phyloP scores from a whole-genome alignment of 2,888 invertebrate genomes.

The Rhagonycha fulva region DNA sequence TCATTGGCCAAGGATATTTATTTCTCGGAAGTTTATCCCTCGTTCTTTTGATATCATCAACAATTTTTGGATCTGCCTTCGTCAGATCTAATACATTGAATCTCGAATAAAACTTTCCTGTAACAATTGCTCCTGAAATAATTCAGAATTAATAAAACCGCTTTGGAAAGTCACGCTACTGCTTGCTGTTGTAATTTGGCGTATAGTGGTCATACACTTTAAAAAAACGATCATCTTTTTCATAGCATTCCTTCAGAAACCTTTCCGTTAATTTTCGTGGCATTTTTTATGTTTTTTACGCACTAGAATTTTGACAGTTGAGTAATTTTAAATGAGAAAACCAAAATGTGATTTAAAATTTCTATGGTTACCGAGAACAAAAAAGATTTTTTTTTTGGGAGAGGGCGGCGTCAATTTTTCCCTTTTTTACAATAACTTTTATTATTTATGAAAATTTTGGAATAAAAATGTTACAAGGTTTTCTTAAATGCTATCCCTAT shows the following conservation, averaged over 20 bases:
- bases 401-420: no score
- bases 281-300: background rate
- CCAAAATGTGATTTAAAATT: background rate
- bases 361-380: background rate
- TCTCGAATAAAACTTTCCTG: constrained; percentile 50
- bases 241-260: constrained; percentile 42
- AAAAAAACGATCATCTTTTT: constrained; percentile 41
- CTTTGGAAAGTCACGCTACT: background rate
- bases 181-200: constrained; percentile 43
- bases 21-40: constrained; percentile 44
- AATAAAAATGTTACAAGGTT: background rate
- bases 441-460: background rate
- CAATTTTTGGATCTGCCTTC: constrained; percentile 38
- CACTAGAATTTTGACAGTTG: background rate
- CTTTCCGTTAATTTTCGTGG: constrained; percentile 20
- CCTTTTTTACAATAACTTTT: background rate
- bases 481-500: constrained; percentile 38
- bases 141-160: background rate
- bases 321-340: background rate
- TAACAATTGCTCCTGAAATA: constrained; percentile 41
- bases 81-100: constrained; percentile 41
- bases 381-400: background rate
- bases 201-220: constrained; percentile 43
- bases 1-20: constrained; percentile 46
- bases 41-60: constrained; percentile 40